Percentiles rank a stretch among this genome's conserved stretches.
These are phyloP conservation scores for Malthinus flaveolus DNA, from an alignment of 2,888 invertebrate species.

Conservation along the genomic window DNA sequence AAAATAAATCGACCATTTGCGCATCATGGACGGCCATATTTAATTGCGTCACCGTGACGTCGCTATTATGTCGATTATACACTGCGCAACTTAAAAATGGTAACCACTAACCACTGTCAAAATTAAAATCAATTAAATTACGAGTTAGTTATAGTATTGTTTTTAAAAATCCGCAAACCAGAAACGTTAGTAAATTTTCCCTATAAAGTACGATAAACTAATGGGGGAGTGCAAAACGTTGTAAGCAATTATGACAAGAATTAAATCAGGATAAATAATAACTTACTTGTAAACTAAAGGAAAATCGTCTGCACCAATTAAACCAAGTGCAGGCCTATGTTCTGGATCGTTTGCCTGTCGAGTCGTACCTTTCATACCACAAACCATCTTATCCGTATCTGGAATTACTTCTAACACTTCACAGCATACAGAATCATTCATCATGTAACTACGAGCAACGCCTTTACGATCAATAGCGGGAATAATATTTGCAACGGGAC, in stretches of 20 bases:
- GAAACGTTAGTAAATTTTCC: too few relatives aligned
- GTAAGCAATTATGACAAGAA: not conserved
- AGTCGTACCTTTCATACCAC: slow-evolving; percentile 82
- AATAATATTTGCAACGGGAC: slow-evolving; percentile 71
- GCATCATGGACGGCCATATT: too few relatives aligned
- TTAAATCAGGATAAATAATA: slow-evolving; percentile 52
- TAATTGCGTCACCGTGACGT: too few relatives aligned
- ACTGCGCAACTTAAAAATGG: too few relatives aligned
- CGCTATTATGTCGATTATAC: too few relatives aligned
- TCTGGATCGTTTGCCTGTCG: slow-evolving; percentile 71
- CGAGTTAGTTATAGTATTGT: too few relatives aligned
- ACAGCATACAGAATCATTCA: slow-evolving; percentile 85
- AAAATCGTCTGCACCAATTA: slow-evolving; percentile 80
- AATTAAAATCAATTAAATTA: too few relatives aligned
- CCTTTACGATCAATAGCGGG: slow-evolving; percentile 80
- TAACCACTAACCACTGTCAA: too few relatives aligned
- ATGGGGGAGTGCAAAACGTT: not conserved
- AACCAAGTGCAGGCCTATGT: slow-evolving; percentile 76
- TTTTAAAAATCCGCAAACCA: too few relatives aligned
- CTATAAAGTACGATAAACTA: too few relatives aligned
- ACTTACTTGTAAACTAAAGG: slow-evolving; percentile 84
- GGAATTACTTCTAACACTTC: slow-evolving; percentile 86
- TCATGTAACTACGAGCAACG: slow-evolving; percentile 74
- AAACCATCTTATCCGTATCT: slow-evolving; percentile 84
- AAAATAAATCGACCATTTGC: too few relatives aligned